Base-by-base conservation (phyloP, 1,140 invertebrate species). In the Trypoxylus dichotomus region DNA sequence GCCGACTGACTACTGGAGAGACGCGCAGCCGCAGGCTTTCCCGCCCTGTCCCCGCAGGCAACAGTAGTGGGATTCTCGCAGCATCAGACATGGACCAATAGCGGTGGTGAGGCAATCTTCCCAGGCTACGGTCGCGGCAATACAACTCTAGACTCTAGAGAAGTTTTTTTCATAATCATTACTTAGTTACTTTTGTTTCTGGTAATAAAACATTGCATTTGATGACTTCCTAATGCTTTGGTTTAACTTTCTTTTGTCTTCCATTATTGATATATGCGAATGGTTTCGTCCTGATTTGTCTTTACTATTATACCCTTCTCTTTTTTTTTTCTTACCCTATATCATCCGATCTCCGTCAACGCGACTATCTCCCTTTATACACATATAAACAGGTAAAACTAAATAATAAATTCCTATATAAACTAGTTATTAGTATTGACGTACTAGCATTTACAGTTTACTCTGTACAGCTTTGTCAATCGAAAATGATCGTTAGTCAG, bases 71-170 rank as follows among this genome's bases (percentile, higher is more conserved):
- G 68, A 77, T 77, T 81, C 79, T 78, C 72, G 77, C 81, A 82
- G 82, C 80, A 83, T 82, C 82, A 80, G 72, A 43, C 77, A 77
- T 78, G 82, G 83, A 84, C 83, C 83, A 84, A 84, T 84, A 63
- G 79, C 76, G 72, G 72, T 42, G 72, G 32, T 43, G 32, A 43
- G 15, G 72, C 21, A 43, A 74, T 74, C 72, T 43, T 74, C 41
- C 41, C 41, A 43, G 72, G 72, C 72, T 74, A 74, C 41, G 19
- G 29, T 24, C 72, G 72, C 41, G 41, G 41, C 72, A 74, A 41
- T 43, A 43, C 72, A 68, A 68, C 60, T 68, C 47, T 54, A 3
- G 19, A 54, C 15, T 37, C 32, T 37, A 27, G 63, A 74, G 72
- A 19, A 43, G 32, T 74, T 74, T 74, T 74, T 74, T 37, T 19